Evolutionary conservation across 1,140 invertebrate genomes (phyloP).

Genomic region (Steinernema feltiae): DNA sequence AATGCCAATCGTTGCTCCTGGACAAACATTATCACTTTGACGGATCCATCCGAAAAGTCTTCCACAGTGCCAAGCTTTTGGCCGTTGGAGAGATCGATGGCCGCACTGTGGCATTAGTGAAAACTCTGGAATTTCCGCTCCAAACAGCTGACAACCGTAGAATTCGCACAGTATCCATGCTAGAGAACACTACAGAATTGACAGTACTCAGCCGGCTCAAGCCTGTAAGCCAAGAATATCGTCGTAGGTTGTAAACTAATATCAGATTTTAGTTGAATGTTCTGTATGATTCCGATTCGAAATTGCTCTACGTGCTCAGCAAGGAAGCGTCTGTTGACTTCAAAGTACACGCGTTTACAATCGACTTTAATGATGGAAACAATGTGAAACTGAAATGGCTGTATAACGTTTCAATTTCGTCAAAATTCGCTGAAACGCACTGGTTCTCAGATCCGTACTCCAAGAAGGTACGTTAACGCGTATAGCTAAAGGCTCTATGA

Average conservation of each 20-base stretch:
- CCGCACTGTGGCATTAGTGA: background rate
- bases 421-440: background rate
- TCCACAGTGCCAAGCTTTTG: background rate
- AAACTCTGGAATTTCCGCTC: background rate
- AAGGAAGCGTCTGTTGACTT: too few species aligned
- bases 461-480: background rate
- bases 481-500: background rate
- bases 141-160: background rate
- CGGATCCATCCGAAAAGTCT: background rate
- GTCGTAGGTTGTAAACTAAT: background rate
- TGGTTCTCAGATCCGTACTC: background rate
- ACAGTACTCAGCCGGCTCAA: background rate
- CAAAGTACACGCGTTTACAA: too few species aligned
- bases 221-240: background rate
- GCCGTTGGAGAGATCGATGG: background rate
- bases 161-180: background rate
- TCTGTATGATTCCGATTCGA: background rate
- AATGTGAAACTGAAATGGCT: background rate
- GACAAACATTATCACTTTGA: background rate
- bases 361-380: too few species aligned
- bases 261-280: background rate
- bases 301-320: background rate
- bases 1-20: background rate
- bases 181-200: background rate
- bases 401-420: background rate